Base-by-base conservation (phyloP, 1,140 invertebrate species). In the Melitaea cinxia region DNA sequence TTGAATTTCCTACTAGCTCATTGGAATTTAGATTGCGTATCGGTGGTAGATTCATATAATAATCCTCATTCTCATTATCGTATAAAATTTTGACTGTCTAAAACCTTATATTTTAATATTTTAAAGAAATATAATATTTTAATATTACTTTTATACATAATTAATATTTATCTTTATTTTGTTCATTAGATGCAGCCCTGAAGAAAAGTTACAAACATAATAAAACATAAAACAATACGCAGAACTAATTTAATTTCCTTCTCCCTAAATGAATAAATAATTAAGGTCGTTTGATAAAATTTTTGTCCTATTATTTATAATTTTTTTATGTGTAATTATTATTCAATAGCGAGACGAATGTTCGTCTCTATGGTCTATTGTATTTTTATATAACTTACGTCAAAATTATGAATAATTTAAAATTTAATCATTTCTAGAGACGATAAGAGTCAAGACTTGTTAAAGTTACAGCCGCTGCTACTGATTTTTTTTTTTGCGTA, bases 331-430 rank as follows among this genome's bases (percentile, higher is more conserved):
- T 50, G 28, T 28, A 17, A 49, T 50, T 24, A 21, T 23, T 23
- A 50, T 39, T 52, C 28, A 52, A 61, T 61, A 39, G 17, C 49
- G 49, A 10, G 33, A 61, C 58, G 12, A 61, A 61, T 61, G 14
- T 52, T 33, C 14, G 58, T 37, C 33, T 30, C 26, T 30, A 45
- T 52, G 21, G 23, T 23, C 47, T 39, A 52, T 61, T 52, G 17
- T 61, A 52, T 52, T 37, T 61, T 17, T 4, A 33, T 33, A 4
- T 33, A 4, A 1, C 9, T n/a, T n/a, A n/a, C n/a, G n/a, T n/a
- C n/a, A n/a, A n/a, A n/a, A n/a, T n/a, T n/a, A n/a, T n/a, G n/a
- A n/a, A n/a, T n/a, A n/a, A n/a, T n/a, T 28, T 28, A 28, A 28
- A 28, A 28, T 28, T 4, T 28, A 28, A 28, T 28, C 26, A 4